Evolutionary conservation across 2,797 vertebrate genomes (phyloP).

Genomic region (Poeciliopsis presidionis): DNA sequence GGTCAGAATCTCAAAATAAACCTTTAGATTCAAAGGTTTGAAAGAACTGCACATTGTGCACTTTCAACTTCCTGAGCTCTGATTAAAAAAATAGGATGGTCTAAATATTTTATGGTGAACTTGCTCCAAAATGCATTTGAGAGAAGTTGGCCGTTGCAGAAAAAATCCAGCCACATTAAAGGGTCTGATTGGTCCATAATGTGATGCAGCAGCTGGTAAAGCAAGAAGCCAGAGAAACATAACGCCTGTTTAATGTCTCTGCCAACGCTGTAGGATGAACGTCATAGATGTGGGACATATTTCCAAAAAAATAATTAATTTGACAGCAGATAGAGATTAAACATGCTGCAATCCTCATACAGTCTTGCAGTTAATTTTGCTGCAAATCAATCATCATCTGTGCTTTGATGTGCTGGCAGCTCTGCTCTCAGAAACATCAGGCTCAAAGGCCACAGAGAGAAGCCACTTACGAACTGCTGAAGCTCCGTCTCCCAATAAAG

Average conservation of each 20-base stretch:
- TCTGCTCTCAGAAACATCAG: slow-evolving; percentile 35
- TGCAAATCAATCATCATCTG: slow-evolving; percentile 35
- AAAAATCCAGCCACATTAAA: slow-evolving; percentile 42
- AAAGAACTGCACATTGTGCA: not conserved
- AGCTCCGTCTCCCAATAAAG: slow-evolving; percentile 48
- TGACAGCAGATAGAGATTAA: slow-evolving; percentile 25
- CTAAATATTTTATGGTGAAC: slow-evolving; percentile 49
- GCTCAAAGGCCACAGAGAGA: slow-evolving; percentile 41
- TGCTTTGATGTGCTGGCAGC: slow-evolving; percentile 54
- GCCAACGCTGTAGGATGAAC: slow-evolving; percentile 14
- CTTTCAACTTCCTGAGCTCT: not conserved
- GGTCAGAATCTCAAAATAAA: not conserved
- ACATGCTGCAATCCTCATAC: slow-evolving; percentile 40
- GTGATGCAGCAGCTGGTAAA: slow-evolving; percentile 28
- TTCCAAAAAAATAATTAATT: slow-evolving; percentile 28
- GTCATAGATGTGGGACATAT: slow-evolving; percentile 6
- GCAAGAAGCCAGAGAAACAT: slow-evolving; percentile 5
- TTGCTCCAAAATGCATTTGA: slow-evolving; percentile 35
- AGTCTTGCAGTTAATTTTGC: slow-evolving; percentile 32
- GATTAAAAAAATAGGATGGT: slow-evolving; percentile 11
- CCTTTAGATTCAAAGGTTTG: not conserved
- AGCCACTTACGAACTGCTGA: slow-evolving; percentile 48
- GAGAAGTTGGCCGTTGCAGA: slow-evolving; percentile 23
- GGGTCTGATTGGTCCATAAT: slow-evolving; percentile 32
- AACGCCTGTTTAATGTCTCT: slow-evolving; percentile 20